phyloP scores from a whole-genome alignment of 2,797 vertebrate genomes.

The Hypotaenidia philippensis region DNA sequence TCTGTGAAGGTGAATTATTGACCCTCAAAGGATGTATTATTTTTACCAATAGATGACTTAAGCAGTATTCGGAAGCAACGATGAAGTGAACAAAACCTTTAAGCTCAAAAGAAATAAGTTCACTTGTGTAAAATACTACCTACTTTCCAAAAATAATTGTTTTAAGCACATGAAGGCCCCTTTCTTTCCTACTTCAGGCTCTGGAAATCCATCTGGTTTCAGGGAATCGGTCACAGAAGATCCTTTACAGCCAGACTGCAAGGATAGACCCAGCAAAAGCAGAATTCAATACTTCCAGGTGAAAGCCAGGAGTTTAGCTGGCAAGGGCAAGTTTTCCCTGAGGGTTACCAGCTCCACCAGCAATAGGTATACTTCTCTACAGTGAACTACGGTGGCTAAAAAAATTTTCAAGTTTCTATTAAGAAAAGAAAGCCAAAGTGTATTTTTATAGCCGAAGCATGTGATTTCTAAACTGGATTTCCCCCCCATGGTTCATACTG shows the following conservation, averaged over 20 bases:
- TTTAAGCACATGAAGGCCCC: background rate
- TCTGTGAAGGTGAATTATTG: background rate
- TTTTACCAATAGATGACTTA: background rate
- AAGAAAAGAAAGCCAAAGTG: accelerated
- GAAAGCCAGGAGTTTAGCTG: background rate
- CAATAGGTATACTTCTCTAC: background rate
- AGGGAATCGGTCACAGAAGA: background rate
- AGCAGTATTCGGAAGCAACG: background rate
- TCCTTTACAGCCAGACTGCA: background rate
- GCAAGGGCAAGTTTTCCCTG: background rate
- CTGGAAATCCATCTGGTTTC: background rate
- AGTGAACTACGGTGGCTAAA: background rate
- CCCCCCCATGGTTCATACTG: background rate
- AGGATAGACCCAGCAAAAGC: background rate
- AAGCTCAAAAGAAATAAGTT: background rate
- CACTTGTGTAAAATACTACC: background rate
- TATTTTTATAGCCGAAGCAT: background rate
- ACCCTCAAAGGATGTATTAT: background rate
- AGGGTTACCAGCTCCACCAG: background rate
- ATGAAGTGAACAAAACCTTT: background rate
- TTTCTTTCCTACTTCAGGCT: background rate
- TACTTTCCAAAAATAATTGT: background rate
- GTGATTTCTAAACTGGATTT: background rate
- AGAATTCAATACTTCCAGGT: background rate
- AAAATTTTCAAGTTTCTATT: background rate